Evolutionary conservation across 2,797 vertebrate species (phyloP).

Genomic region (Chrosomus eos): DNA sequence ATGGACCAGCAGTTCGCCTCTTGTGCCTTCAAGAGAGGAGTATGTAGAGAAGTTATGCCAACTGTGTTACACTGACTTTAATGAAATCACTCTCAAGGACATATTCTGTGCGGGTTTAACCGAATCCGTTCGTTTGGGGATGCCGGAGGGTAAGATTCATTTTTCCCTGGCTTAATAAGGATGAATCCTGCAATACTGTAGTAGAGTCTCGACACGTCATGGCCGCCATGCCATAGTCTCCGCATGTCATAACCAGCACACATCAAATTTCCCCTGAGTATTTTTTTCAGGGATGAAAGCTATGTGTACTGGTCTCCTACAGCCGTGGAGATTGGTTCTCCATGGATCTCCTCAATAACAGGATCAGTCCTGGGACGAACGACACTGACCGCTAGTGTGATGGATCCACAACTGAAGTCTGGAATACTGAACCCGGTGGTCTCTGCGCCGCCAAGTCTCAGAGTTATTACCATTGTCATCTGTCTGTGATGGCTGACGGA

Average conservation of each 20-base stretch:
- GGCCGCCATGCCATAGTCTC: neutral
- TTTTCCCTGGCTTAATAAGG: too few relatives aligned
- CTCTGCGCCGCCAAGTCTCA: neutral
- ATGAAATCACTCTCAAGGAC: too few relatives aligned
- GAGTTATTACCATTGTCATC: neutral
- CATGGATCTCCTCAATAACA: too few relatives aligned
- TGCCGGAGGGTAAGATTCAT: neutral
- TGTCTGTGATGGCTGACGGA: neutral
- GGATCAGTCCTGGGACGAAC: too few relatives aligned
- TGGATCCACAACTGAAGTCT: too few relatives aligned
- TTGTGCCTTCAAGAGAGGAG: neutral
- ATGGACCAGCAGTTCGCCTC: too few relatives aligned
- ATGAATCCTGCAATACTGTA: neutral
- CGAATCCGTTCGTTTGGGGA: neutral
- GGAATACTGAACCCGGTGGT: neutral
- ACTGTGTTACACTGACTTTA: neutral
- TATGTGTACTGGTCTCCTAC: too few relatives aligned
- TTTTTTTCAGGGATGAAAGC: neutral
- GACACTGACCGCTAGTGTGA: too few relatives aligned
- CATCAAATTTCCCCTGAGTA: neutral
- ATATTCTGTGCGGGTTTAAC: neutral
- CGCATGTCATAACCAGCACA: neutral
- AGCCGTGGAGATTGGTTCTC: neutral
- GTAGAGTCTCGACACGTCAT: too few relatives aligned
- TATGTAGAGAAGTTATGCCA: neutral